Conservation (phyloP, 1,140 invertebrate species). For the Heterodera carotae region DNA sequence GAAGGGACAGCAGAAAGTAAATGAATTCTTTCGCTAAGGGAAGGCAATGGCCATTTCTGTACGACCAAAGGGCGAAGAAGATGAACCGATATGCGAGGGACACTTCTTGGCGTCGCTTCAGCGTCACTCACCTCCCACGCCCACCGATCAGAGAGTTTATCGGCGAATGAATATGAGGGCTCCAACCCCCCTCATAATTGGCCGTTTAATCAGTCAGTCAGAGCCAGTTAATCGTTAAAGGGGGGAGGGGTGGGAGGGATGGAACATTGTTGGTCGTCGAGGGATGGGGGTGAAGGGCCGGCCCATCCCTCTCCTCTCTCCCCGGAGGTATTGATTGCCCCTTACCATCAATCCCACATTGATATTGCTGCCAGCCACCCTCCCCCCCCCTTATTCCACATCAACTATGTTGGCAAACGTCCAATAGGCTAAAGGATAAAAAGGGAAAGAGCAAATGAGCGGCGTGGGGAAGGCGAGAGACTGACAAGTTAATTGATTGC, state of each 20-base stretch:
- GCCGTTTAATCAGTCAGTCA: neutral
- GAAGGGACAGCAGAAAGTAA: too few species aligned
- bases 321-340: constrained; percentile 10
- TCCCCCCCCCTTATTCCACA: neutral
- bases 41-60: neutral
- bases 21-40: neutral
- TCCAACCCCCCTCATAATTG: neutral
- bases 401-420: neutral
- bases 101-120: neutral
- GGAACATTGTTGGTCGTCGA: neutral
- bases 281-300: neutral
- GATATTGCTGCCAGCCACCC: constrained; percentile 11
- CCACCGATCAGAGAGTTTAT: neutral
- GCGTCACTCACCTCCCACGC: too few species aligned
- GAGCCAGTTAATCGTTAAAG: neutral
- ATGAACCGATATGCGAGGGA: neutral
- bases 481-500: constrained; percentile 16
- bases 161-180: neutral
- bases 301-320: neutral
- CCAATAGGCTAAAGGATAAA: constrained; percentile 7
- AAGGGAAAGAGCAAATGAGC: neutral
- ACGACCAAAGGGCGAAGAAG: neutral
- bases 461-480: neutral
- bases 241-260: neutral
- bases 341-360: neutral